phyloP scores from a whole-genome alignment of 2,113 vertebrate genomes.

The Lepisosteus osseus region DNA sequence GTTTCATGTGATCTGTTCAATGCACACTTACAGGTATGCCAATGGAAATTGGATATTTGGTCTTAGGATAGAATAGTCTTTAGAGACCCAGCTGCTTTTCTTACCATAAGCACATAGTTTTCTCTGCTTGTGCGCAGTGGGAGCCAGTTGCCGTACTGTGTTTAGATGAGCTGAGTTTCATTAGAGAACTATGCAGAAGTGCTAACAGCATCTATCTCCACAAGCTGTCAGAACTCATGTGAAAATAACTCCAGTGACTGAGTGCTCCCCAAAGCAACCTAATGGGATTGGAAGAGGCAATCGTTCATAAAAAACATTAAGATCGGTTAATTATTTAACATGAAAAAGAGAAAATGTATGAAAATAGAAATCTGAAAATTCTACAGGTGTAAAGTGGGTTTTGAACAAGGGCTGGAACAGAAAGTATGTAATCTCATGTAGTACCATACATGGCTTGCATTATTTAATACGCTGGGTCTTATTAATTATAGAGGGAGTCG shows the following conservation, averaged over 20 bases:
- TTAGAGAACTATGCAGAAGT: too few relatives aligned
- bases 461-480: conserved; percentile 3
- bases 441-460: conserved; percentile 3
- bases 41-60: too few relatives aligned
- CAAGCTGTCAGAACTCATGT: background rate
- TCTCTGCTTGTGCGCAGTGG: too few relatives aligned
- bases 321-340: conserved; percentile 20
- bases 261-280: background rate
- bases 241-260: background rate
- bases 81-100: too few relatives aligned
- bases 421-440: background rate
- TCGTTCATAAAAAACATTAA: conserved; percentile 19
- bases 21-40: too few relatives aligned
- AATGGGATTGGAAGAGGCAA: conserved; percentile 6
- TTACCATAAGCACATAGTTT: too few relatives aligned
- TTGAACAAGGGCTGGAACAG: background rate
- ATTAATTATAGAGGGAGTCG: conserved; percentile 3
- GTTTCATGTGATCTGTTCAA: too few relatives aligned
- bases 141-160: too few relatives aligned
- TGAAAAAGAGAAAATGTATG: conserved; percentile 11
- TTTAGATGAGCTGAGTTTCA: too few relatives aligned
- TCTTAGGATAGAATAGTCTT: too few relatives aligned
- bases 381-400: background rate
- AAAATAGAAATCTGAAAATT: background rate
- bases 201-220: too few relatives aligned